Percentiles rank a stretch among this genome's conserved stretches.
Conservation (phyloP, 2,888 invertebrate species). For the Lithophane leautieri region DNA sequence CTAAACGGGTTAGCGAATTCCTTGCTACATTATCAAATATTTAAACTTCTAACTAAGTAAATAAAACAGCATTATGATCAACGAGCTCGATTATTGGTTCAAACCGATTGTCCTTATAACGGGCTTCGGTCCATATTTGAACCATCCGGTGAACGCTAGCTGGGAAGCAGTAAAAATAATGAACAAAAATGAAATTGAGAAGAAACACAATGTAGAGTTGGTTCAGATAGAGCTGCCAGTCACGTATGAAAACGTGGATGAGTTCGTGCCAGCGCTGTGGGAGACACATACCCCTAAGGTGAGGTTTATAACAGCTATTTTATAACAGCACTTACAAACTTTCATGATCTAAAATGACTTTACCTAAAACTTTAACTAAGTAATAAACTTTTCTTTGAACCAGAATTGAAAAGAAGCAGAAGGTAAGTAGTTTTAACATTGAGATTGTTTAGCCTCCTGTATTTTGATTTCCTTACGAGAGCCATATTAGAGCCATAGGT, state of each 20-base stretch:
- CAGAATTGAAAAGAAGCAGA: not conserved
- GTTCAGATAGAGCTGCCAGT: conserved; percentile 92
- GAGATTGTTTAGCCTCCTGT: not conserved
- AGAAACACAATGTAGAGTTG: conserved; percentile 78
- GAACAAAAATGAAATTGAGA: conserved; percentile 88
- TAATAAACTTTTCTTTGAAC: not conserved
- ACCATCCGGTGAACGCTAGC: conserved; percentile 94
- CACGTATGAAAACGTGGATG: conserved; percentile 93
- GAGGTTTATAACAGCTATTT: conserved; percentile 73
- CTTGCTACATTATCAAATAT: not conserved
- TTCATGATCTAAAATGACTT: not conserved
- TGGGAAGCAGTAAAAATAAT: conserved; percentile 95
- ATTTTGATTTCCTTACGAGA: not conserved
- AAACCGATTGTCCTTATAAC: conserved; percentile 91
- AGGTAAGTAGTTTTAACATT: not conserved
- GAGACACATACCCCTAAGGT: conserved; percentile 93
- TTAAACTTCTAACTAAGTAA: not conserved
- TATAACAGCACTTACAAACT: not conserved
- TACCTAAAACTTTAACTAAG: not conserved
- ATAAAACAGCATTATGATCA: conserved; percentile 63
- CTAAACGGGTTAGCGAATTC: too few relatives aligned
- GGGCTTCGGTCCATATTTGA: conserved; percentile 95
- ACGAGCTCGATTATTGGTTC: conserved; percentile 76
- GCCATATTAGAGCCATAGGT: not conserved
- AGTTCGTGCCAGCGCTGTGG: conserved; percentile 93